Percentiles rank a stretch among this genome's conserved stretches.
These are phyloP conservation scores for Conus canariensis DNA, from an alignment of 2,888 invertebrate genomes.

Conservation along the genomic window DNA sequence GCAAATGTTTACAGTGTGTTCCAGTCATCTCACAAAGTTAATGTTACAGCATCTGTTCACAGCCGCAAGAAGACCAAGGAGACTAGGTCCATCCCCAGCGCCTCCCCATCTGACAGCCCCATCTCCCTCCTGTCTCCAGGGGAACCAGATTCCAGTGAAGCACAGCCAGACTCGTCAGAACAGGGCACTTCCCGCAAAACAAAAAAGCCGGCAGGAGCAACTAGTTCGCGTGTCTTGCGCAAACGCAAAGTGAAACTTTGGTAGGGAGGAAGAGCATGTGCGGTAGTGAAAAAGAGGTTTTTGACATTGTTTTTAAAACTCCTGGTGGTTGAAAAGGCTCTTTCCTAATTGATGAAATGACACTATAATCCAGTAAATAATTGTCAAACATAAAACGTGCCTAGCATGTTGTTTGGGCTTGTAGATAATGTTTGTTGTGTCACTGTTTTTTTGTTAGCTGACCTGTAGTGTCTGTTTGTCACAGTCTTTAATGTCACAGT, in stretches of 20 bases:
- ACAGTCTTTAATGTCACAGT: too few species aligned
- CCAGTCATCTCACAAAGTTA: neutral
- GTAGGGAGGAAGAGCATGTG: neutral
- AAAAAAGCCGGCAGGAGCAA: neutral
- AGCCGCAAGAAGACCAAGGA: conserved; percentile 24
- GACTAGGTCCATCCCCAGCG: neutral
- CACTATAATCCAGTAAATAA: neutral
- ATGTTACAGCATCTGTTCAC: neutral
- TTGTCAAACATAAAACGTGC: too few species aligned
- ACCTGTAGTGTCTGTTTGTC: too few species aligned
- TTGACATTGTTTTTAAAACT: neutral
- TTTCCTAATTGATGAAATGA: too few species aligned
- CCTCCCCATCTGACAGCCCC: conserved; percentile 42
- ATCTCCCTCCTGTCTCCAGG: conserved; percentile 37
- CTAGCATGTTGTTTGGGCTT: neutral
- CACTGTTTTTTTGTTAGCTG: neutral
- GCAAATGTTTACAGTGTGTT: neutral
- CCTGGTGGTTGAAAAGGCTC: too few species aligned
- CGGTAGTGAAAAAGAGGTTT: neutral
- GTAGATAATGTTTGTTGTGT: too few species aligned
- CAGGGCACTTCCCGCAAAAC: neutral
- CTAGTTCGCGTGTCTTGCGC: neutral
- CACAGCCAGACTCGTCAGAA: neutral
- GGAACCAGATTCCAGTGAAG: neutral
- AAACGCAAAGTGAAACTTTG: conserved; percentile 37